Percentiles rank a stretch among this genome's conserved stretches.
Conservation (phyloP, 2,797 vertebrate species). For the Erpetoichthys calabaricus region DNA sequence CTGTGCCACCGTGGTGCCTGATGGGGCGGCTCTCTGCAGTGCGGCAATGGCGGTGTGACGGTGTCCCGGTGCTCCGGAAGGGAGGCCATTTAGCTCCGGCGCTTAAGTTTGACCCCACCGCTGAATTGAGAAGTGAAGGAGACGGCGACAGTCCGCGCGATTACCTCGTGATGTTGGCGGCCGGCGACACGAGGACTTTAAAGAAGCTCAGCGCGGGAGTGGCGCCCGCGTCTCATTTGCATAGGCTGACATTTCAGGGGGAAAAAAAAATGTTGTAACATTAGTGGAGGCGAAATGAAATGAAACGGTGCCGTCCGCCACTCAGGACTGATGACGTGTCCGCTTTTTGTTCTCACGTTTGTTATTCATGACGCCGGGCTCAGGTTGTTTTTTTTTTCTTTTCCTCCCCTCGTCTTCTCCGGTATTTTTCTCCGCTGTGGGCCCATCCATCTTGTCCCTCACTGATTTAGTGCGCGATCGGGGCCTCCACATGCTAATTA, state of each 20-base stretch:
- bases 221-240: conserved; percentile 83
- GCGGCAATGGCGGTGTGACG: too few species aligned
- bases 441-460: conserved; percentile 72
- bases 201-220: conserved; percentile 70
- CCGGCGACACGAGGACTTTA: conserved; percentile 43
- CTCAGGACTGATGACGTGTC: conserved; percentile 97
- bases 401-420: too few species aligned
- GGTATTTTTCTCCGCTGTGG: conserved; percentile 37
- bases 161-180: too few species aligned
- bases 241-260: conserved; percentile 91
- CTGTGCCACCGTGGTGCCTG: too few species aligned
- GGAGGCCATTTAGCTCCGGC: too few species aligned
- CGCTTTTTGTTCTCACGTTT: conserved; percentile 78
- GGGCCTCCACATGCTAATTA: conserved; percentile 95
- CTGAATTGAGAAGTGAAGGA: too few species aligned
- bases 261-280: conserved; percentile 86
- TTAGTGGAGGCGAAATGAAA: conserved; percentile 95
- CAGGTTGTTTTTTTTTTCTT: conserved; percentile 25
- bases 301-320: conserved; percentile 96
- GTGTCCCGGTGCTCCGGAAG: too few species aligned
- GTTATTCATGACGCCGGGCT: conserved; percentile 60
- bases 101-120: too few species aligned
- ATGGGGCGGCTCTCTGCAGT: too few species aligned
- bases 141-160: too few species aligned
- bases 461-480: conserved; percentile 82